These are phyloP conservation scores for Petrocephalus zakoni DNA, from an alignment of 2,113 vertebrate genomes.

Conservation along the genomic window DNA sequence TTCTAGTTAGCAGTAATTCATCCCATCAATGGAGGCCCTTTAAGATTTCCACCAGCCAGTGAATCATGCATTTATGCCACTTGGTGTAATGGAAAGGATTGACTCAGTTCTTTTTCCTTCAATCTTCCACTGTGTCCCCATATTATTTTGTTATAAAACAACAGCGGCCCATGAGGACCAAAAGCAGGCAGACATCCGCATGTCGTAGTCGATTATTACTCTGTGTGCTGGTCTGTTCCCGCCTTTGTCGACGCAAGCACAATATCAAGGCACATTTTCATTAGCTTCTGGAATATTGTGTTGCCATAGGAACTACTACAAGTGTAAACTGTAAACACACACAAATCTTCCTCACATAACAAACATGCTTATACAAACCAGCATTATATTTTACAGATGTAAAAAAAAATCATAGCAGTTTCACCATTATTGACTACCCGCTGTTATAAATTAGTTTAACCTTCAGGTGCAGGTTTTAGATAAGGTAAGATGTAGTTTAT, in stretches of 20 bases:
- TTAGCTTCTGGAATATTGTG: not conserved
- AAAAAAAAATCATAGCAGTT: not conserved
- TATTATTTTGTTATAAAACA: slow-evolving; percentile 5
- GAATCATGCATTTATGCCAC: slow-evolving; percentile 17
- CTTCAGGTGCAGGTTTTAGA: not conserved
- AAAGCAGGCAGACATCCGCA: not conserved
- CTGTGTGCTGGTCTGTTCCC: not conserved
- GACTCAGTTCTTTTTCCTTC: not conserved
- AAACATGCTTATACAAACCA: not conserved
- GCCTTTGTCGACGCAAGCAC: not conserved
- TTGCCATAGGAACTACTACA: not conserved
- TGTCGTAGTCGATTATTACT: not conserved
- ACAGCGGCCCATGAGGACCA: not conserved
- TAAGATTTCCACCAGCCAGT: slow-evolving; percentile 37
- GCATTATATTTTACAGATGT: not conserved
- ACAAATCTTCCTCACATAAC: not conserved
- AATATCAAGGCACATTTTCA: not conserved
- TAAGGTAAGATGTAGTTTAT: not conserved
- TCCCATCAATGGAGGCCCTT: slow-evolving; percentile 39
- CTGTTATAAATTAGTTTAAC: not conserved
- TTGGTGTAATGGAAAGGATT: slow-evolving; percentile 25
- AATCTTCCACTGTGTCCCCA: not conserved
- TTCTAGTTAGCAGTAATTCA: slow-evolving; percentile 51
- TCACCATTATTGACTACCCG: not conserved
- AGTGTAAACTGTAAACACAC: not conserved